Base-by-base conservation (phyloP, 1,140 invertebrate genomes). In the Drosophila arizonae region DNA sequence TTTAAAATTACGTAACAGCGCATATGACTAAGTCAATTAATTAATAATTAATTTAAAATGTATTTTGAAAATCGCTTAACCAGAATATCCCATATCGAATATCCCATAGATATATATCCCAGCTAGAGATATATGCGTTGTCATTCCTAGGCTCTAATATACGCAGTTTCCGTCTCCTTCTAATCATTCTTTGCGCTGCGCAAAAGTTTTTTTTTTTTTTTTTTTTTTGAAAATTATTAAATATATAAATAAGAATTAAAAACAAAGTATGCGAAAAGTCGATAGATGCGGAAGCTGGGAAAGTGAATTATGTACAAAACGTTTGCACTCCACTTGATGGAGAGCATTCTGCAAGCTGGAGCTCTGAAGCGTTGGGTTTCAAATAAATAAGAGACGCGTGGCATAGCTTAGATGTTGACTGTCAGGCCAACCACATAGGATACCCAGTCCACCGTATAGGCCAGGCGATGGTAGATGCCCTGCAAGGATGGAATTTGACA, bases 401-500 rank as follows among this genome's bases (percentile, higher is more conserved):
- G 72, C 66, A 52, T 67, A 79, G 55, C 60, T 76, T 78, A 90
- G 52, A 91, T 81, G 45, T 90, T 90, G 62, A 81, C 68, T 51
- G 91, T 91, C 10, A 93, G 77, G 1, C 93, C 93, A 3, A 93
- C 93, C 10, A 93, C 93, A 64, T 94, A 93, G 71, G 93, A 94
- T 82, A 98, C 97, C 97, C 97, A 98, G 89, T 98, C 97, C 5
- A 98, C 97, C 1, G 97, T 98, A 91, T 97, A 96, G 1, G 97
- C 96, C 2, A 98, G 97, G 77, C 97, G 94, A 92, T 98, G 97
- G 92, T 98, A 98, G 72, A 98, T 98, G 30, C 97, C 97, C 71
- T 73, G 45, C 13, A 39, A 28, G 0, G n/a, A 15, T 8, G 4
- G 43, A 45, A 4, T 15, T 33, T 33, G 6, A 1, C 0, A 13